phyloP scores from a whole-genome alignment of 2,797 vertebrate species.

The Chaetophractus vellerosus region DNA sequence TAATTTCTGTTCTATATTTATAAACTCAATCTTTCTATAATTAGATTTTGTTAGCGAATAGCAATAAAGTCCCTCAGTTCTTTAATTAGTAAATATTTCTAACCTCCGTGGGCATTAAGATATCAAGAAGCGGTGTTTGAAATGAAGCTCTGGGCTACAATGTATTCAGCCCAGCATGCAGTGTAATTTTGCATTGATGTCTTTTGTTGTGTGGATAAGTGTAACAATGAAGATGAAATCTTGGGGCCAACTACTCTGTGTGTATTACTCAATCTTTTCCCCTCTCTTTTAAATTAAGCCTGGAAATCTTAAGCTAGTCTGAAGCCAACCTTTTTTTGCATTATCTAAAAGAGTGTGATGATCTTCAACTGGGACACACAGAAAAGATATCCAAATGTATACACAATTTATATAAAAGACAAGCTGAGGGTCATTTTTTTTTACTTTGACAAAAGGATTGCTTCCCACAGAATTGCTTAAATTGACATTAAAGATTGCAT shows the following conservation, averaged over 20 bases:
- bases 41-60: conserved; percentile 45
- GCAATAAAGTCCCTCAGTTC: not conserved
- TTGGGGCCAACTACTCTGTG: not conserved
- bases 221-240: not conserved
- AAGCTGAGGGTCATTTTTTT: not conserved
- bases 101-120: not conserved
- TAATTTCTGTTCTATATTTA: not conserved
- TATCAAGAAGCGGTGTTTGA: conserved; percentile 37
- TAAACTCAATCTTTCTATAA: conserved; percentile 37
- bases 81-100: conserved; percentile 42
- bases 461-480: conserved; percentile 32
- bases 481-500: conserved; percentile 34
- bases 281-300: conserved; percentile 44
- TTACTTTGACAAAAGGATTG: conserved; percentile 25
- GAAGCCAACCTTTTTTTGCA: not conserved
- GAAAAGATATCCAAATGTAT: not conserved
- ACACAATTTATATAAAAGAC: not conserved
- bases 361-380: not conserved
- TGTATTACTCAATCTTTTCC: not conserved
- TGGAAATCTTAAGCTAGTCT: not conserved
- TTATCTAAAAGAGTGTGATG: conserved; percentile 42
- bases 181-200: not conserved
- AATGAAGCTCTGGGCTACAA: not conserved
- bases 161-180: not conserved
- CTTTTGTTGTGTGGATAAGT: not conserved